Conservation (phyloP, 2,888 invertebrate genomes). For the Eupithecia tripunctaria region DNA sequence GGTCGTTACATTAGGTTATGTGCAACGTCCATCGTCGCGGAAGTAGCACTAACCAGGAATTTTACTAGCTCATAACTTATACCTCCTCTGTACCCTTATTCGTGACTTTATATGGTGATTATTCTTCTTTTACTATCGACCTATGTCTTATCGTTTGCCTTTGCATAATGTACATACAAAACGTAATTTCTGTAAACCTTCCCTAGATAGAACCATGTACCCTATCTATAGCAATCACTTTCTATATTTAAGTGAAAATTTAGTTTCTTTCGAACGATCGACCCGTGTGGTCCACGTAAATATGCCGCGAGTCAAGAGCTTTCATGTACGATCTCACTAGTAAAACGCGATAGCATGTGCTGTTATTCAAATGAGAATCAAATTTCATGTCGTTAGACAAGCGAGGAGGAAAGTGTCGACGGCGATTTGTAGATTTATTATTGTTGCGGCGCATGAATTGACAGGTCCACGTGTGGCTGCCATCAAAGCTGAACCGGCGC, state of each 20-base stretch:
- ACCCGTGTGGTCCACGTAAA: conserved; percentile 67
- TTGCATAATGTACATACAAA: conserved; percentile 4
- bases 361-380: conserved; percentile 72
- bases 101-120: conserved; percentile 1
- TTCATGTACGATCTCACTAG: conserved; percentile 57
- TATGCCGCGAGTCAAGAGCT: conserved; percentile 55
- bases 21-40: conserved; percentile 1
- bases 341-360: conserved; percentile 68
- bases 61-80: conserved; percentile 7
- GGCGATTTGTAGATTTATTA: conserved; percentile 71
- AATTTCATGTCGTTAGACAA: conserved; percentile 68
- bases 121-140: not conserved
- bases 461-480: conserved; percentile 60
- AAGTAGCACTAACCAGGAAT: conserved; percentile 5
- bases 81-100: not conserved
- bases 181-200: conserved; percentile 1
- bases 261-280: conserved; percentile 43
- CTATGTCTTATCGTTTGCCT: not conserved
- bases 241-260: conserved; percentile 40
- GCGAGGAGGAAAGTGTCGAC: conserved; percentile 66
- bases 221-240: conserved; percentile 13
- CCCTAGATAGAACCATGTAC: not conserved
- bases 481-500: conserved; percentile 58
- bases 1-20: conserved; percentile 3
- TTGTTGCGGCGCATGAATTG: conserved; percentile 66